Conservation (phyloP, 2,888 invertebrate genomes). For the Brachyopa scutellaris region DNA sequence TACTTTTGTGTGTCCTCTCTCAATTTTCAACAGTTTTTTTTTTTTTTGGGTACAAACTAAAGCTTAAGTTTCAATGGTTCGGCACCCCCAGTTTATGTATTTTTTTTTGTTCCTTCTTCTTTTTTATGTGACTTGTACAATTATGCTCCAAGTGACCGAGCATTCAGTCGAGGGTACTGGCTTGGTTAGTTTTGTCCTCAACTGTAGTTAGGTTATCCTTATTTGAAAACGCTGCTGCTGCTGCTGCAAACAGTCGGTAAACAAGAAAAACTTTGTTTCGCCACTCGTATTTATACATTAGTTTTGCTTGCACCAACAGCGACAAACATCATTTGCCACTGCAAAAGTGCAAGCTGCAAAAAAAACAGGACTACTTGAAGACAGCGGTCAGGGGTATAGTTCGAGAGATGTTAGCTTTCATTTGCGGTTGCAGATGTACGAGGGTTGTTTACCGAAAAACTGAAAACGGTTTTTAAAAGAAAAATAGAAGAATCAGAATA, state of each 20-base stretch:
- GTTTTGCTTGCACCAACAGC: conserved; percentile 42
- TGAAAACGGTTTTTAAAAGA: conserved; percentile 6
- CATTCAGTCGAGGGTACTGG: conserved; percentile 66
- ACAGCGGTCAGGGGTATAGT: conserved; percentile 39
- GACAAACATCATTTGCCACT: conserved; percentile 29
- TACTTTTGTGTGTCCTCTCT: background rate
- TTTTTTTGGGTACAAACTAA: conserved; percentile 12
- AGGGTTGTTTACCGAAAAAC: conserved; percentile 37
- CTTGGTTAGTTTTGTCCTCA: conserved; percentile 65
- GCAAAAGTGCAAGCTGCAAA: background rate
- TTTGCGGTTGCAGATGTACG: conserved; percentile 56
- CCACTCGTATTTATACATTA: conserved; percentile 62
- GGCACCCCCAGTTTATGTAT: conserved; percentile 7
- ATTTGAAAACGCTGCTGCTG: conserved; percentile 1
- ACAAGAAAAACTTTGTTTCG: conserved; percentile 64
- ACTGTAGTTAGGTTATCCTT: conserved; percentile 62
- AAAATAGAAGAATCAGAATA: conserved; percentile 20
- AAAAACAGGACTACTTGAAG: conserved; percentile 16
- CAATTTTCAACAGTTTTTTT: conserved; percentile 29
- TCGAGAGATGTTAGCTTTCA: conserved; percentile 55
- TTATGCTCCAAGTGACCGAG: conserved; percentile 63
- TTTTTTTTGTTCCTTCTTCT: too few relatives aligned
- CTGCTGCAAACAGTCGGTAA: conserved; percentile 54
- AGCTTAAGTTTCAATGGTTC: conserved; percentile 7
- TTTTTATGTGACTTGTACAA: conserved; percentile 47